These are phyloP conservation scores for Haemorhous mexicanus DNA, from an alignment of 2,113 vertebrate species.

Conservation along the genomic window DNA sequence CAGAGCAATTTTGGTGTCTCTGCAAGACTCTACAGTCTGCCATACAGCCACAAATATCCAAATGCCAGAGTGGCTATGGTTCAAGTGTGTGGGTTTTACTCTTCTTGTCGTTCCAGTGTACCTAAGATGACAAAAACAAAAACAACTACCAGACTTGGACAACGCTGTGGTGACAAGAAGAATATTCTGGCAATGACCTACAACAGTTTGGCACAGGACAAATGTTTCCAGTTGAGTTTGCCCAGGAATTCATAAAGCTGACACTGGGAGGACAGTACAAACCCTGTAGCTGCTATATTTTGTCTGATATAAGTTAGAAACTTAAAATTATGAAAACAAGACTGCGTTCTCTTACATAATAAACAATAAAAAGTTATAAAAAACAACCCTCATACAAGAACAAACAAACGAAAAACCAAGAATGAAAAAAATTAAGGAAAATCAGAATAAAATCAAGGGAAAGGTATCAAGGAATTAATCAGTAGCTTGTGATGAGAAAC, in stretches of 20 bases:
- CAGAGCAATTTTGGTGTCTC: neutral
- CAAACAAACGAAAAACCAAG: neutral
- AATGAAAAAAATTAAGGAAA: neutral
- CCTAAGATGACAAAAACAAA: neutral
- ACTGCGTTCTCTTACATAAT: neutral
- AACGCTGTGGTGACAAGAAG: neutral
- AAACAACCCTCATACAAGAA: neutral
- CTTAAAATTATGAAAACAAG: neutral
- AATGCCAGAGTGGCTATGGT: neutral
- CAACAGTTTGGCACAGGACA: neutral
- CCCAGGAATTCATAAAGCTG: neutral
- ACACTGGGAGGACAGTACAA: neutral
- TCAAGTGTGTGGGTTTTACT: neutral
- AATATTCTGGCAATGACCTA: neutral
- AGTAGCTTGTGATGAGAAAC: neutral
- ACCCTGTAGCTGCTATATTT: neutral
- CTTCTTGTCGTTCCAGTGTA: neutral
- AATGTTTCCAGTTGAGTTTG: neutral
- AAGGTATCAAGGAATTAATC: neutral
- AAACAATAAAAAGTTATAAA: neutral
- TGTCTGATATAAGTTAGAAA: neutral
- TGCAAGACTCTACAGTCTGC: neutral
- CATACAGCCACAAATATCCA: neutral
- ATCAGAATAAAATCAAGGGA: neutral
- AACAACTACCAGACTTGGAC: neutral